Percentiles rank a stretch among this genome's conserved stretches.
Conservation (phyloP, 2,113 vertebrate species). For the Urocynchramus pylzowi region DNA sequence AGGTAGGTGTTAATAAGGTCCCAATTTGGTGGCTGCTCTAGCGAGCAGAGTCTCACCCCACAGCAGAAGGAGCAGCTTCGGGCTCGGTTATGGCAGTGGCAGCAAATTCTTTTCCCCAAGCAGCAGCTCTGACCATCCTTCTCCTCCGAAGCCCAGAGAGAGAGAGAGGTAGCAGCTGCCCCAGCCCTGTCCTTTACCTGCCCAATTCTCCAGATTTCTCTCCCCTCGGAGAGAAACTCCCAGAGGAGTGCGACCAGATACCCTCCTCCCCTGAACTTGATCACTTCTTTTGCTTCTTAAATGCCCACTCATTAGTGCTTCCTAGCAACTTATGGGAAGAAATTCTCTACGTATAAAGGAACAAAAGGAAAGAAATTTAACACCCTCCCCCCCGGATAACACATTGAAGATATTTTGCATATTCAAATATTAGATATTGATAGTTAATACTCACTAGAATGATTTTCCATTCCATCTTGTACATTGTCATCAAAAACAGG, state of each 20-base stretch:
- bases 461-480: neutral
- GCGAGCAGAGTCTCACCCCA: neutral
- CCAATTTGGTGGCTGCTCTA: neutral
- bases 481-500: neutral
- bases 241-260: neutral
- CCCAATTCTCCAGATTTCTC: neutral
- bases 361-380: neutral
- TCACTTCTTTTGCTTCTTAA: neutral
- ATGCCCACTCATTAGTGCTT: neutral
- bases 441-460: neutral
- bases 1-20: neutral
- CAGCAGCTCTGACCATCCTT: neutral
- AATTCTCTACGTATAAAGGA: neutral
- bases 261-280: neutral
- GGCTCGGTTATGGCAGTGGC: neutral
- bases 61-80: neutral
- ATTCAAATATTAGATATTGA: neutral
- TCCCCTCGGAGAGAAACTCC: neutral
- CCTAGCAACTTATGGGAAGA: neutral
- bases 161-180: neutral
- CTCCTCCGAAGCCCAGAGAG: neutral
- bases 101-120: neutral
- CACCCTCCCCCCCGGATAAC: neutral
- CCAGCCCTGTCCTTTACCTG: neutral
- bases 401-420: neutral